These are phyloP conservation scores for Pseudomyrmex pallidus DNA, from an alignment of 1,140 invertebrate genomes.

Conservation along the genomic window DNA sequence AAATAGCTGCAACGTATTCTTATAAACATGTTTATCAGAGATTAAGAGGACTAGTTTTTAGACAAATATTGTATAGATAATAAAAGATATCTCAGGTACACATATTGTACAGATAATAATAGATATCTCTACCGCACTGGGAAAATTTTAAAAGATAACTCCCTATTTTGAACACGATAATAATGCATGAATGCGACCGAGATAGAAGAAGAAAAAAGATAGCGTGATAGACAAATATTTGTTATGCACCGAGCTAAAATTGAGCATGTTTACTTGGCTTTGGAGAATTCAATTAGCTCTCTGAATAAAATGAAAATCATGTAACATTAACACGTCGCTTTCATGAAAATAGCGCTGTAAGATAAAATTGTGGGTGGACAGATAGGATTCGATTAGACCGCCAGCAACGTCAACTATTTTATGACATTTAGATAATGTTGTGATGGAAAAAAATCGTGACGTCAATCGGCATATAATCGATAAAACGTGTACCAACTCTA, in stretches of 20 bases:
- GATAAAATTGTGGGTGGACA: slow-evolving; percentile 55
- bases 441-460: slow-evolving; percentile 14
- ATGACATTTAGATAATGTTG: slow-evolving; percentile 21
- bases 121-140: neutral
- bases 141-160: neutral
- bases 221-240: neutral
- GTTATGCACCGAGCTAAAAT: neutral
- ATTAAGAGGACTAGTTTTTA: slow-evolving; percentile 13
- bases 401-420: slow-evolving; percentile 21
- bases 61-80: neutral
- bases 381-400: slow-evolving; percentile 47
- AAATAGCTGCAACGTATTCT: neutral
- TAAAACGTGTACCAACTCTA: neutral
- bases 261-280: slow-evolving; percentile 7
- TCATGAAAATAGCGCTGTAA: slow-evolving; percentile 2
- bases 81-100: neutral
- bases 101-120: neutral
- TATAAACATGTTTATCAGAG: slow-evolving; percentile 1
- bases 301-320: slow-evolving; percentile 17
- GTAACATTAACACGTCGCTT: slow-evolving; percentile 12
- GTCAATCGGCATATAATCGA: slow-evolving; percentile 32
- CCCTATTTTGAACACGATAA: neutral
- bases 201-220: neutral
- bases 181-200: neutral
- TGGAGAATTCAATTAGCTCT: slow-evolving; percentile 31